A percentile compares a stretch with the other conserved stretches of the same genome.
These are phyloP conservation scores for Ectemnius cavifrons DNA, from an alignment of 2,888 invertebrate species.

Conservation along the genomic window DNA sequence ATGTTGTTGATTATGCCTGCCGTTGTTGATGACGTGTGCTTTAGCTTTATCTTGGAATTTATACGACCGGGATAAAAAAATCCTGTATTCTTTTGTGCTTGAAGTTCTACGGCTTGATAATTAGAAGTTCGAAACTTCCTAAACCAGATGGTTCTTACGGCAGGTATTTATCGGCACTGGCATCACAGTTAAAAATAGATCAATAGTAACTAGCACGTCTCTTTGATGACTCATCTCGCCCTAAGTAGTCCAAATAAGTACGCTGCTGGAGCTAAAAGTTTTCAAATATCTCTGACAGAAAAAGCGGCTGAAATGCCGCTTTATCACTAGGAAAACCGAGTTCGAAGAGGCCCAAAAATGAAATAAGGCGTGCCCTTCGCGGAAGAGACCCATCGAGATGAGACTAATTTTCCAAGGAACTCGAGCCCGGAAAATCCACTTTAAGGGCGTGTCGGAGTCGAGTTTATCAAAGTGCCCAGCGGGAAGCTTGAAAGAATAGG, in stretches of 20 bases:
- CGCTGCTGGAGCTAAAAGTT: too few relatives aligned
- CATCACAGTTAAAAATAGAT: too few relatives aligned
- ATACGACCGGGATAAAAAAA: neutral
- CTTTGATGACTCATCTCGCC: too few relatives aligned
- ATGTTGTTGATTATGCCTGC: too few relatives aligned
- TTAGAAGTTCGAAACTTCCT: neutral
- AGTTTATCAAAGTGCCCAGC: neutral
- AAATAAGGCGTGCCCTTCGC: neutral
- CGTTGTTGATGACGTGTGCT: neutral
- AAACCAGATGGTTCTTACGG: too few relatives aligned
- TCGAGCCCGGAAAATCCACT: conserved; percentile 15
- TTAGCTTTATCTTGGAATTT: conserved; percentile 9
- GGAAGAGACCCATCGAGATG: conserved; percentile 2
- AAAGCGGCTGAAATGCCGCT: neutral
- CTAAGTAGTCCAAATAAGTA: too few relatives aligned
- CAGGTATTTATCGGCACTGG: too few relatives aligned
- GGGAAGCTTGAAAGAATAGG: conserved; percentile 16
- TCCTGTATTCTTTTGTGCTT: neutral
- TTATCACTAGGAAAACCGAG: neutral
- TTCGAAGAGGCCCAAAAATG: neutral
- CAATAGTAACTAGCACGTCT: too few relatives aligned
- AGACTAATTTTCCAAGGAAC: conserved; percentile 8
- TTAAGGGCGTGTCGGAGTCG: neutral
- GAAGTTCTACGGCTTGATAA: neutral
- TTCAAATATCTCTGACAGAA: neutral